Percentiles rank a stretch among this genome's conserved stretches.
Conservation (phyloP, 2,888 invertebrate genomes). For the Microplitis manilae region DNA sequence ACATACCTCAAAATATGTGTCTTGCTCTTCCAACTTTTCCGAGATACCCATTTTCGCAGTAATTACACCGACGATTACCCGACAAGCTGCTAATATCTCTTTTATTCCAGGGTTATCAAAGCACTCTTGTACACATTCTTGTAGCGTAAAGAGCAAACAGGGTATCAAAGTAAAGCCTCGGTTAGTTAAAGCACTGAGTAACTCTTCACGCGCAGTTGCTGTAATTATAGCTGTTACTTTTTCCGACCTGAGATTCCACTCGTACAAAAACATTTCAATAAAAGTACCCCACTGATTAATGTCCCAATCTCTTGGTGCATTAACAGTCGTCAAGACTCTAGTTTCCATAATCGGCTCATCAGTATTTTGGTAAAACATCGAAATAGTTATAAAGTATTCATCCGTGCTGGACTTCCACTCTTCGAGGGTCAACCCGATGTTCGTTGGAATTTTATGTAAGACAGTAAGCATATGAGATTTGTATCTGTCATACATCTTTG, state of each 20-base stretch:
- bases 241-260: constrained; percentile 70
- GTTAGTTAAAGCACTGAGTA: constrained; percentile 63
- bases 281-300: constrained; percentile 67
- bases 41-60: constrained; percentile 64
- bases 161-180: constrained; percentile 70
- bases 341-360: constrained; percentile 68
- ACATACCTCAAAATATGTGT: constrained; percentile 49
- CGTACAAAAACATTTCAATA: constrained; percentile 67
- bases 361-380: constrained; percentile 70
- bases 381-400: constrained; percentile 69
- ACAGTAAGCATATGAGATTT: constrained; percentile 66
- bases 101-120: constrained; percentile 69
- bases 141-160: constrained; percentile 70
- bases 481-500: constrained; percentile 70
- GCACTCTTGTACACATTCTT: constrained; percentile 70
- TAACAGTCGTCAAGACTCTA: constrained; percentile 70
- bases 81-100: constrained; percentile 68
- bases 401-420: constrained; percentile 71
- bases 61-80: constrained; percentile 68
- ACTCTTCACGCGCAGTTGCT: constrained; percentile 65
- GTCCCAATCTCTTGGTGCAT: constrained; percentile 68
- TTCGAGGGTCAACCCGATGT: constrained; percentile 70
- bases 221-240: constrained; percentile 71
- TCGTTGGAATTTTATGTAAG: constrained; percentile 60
- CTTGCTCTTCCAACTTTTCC: constrained; percentile 69